These are phyloP conservation scores for Drosophila funebris DNA, from an alignment of 1,140 invertebrate genomes.

Conservation along the genomic window DNA sequence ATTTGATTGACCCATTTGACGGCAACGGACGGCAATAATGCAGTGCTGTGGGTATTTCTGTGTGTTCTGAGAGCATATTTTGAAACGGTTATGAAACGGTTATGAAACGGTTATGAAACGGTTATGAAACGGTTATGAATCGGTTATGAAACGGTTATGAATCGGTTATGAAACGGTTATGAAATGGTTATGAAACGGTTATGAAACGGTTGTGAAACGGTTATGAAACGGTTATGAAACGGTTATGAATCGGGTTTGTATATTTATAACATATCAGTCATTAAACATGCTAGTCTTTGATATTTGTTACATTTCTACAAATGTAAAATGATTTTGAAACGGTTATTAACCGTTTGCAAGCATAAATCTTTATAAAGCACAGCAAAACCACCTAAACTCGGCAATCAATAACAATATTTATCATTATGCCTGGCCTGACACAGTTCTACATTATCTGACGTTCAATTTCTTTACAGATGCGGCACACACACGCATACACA, in stretches of 20 bases:
- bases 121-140: conserved; percentile 11
- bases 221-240: conserved; percentile 1
- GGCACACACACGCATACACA: not conserved
- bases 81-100: conserved; percentile 2
- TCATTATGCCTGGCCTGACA: conserved; percentile 53
- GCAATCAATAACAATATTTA: conserved; percentile 55
- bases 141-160: conserved; percentile 7
- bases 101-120: conserved; percentile 11
- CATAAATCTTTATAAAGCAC: not conserved
- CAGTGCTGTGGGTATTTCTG: too few relatives aligned
- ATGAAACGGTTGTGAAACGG: not conserved
- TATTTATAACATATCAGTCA: too few relatives aligned
- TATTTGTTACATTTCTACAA: too few relatives aligned
- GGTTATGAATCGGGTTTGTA: too few relatives aligned
- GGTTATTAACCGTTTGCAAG: conserved; percentile 15
- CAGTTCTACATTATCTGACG: conserved; percentile 54
- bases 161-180: conserved; percentile 20
- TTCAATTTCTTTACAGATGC: conserved; percentile 15
- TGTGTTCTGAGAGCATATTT: too few relatives aligned
- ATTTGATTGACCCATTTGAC: conserved; percentile 43
- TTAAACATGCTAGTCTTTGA: too few relatives aligned
- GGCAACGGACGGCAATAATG: too few relatives aligned
- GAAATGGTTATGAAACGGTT: not conserved
- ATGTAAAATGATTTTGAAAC: conserved; percentile 1
- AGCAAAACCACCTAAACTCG: conserved; percentile 16